These are phyloP conservation scores for Stenolophus ochropezus DNA, from an alignment of 2,888 invertebrate species.

Conservation along the genomic window DNA sequence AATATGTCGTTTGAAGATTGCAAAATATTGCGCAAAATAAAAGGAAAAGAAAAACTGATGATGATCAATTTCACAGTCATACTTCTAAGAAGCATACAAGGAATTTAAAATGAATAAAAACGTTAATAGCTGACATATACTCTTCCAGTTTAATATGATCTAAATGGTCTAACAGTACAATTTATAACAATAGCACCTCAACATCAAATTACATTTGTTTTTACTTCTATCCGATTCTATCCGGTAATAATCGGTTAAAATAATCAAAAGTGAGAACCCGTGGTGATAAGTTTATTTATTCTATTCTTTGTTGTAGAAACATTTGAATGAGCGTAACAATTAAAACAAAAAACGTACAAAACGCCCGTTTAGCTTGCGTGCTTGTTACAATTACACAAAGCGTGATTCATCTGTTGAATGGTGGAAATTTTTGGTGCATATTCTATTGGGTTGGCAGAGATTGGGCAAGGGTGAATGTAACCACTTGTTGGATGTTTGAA, in stretches of 20 bases:
- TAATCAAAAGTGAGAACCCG: too few relatives aligned
- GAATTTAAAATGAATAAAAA: not conserved
- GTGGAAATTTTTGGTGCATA: slow-evolving; percentile 38
- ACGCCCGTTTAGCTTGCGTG: not conserved
- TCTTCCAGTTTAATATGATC: not conserved
- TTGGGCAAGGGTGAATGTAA: not conserved
- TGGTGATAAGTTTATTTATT: not conserved
- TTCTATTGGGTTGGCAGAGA: slow-evolving; percentile 20
- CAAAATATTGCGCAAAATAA: not conserved
- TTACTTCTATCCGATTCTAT: not conserved
- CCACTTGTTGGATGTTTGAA: slow-evolving; percentile 50
- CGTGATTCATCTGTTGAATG: slow-evolving; percentile 48
- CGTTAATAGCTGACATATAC: not conserved
- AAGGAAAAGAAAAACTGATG: not conserved
- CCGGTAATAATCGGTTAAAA: not conserved
- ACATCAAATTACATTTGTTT: not conserved
- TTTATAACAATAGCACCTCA: not conserved
- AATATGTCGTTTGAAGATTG: not conserved
- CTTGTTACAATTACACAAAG: not conserved
- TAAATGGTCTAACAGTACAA: not conserved
- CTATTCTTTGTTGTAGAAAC: not conserved
- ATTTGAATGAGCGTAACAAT: not conserved
- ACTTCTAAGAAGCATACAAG: not conserved
- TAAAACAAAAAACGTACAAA: not conserved
- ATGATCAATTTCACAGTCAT: not conserved